These are phyloP conservation scores for Ectropis grisescens DNA, from an alignment of 1,140 invertebrate species.

Conservation along the genomic window DNA sequence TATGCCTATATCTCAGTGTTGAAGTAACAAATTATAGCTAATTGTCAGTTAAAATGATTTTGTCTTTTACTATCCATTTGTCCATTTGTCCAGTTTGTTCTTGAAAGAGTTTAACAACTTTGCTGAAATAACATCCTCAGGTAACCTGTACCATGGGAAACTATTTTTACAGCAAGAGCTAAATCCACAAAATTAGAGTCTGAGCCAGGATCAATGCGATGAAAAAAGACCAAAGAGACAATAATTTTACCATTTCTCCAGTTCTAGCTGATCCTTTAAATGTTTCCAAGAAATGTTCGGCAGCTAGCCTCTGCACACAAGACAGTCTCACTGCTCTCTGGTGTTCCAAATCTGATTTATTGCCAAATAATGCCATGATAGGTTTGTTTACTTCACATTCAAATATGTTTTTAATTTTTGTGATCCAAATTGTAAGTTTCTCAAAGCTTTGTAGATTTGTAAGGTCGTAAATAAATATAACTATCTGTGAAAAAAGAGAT, in stretches of 20 bases:
- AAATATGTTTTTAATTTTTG: slow-evolving; percentile 73
- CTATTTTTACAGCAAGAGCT: no score
- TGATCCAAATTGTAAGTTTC: slow-evolving; percentile 81
- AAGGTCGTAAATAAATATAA: slow-evolving; percentile 90
- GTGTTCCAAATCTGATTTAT: slow-evolving; percentile 93
- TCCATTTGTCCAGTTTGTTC: no score
- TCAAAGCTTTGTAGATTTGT: slow-evolving; percentile 88
- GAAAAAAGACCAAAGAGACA: no score
- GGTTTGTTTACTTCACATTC: slow-evolving; percentile 71
- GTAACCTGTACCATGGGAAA: no score
- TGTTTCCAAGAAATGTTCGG: slow-evolving; percentile 80
- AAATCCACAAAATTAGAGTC: no score
- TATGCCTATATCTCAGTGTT: no score
- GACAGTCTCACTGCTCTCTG: slow-evolving; percentile 84
- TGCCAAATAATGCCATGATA: slow-evolving; percentile 83
- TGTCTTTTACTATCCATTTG: no score
- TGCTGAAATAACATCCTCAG: no score
- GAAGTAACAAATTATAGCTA: no score
- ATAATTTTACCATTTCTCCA: slow-evolving; percentile 81
- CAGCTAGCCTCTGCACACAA: slow-evolving; percentile 83
- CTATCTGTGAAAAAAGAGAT: slow-evolving; percentile 77
- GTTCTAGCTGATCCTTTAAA: slow-evolving; percentile 89
- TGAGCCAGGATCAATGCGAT: no score
- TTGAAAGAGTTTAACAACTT: no score
- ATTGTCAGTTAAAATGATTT: no score